Evolutionary conservation across 2,797 vertebrate genomes (phyloP), one percentile per base, ranked within the genome.

Genomic region (Brotula barbata): DNA sequence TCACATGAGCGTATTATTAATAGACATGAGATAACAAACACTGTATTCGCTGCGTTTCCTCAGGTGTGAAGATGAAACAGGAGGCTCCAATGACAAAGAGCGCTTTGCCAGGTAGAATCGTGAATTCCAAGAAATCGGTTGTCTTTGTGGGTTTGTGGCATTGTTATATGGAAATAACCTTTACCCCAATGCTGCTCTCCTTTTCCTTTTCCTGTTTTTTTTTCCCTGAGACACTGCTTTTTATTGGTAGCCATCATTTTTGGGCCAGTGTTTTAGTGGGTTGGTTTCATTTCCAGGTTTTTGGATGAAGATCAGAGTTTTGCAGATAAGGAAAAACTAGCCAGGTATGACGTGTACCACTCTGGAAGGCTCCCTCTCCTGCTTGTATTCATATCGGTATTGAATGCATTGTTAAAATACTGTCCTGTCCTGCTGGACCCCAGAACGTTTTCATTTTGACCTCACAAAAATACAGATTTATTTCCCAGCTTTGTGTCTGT

Each of bases 61-160:
- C 73, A 99, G 97, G 49, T 96, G 95, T 66, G 97, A 98, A 0
- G 97, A 98, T 13, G 97, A 99, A 40, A 85, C 90, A 0, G 89
- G 88, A 64, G 92, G 92, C 4, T 93, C 90, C 1, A 87, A 88
- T 71, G 97, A 99, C 49, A 98, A 98, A 64, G 97, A 99, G 69
- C 92, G 96, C 7, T 99, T 98, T 89, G 97, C 96, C 78, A 97
- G 97, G 97, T 99, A 94, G 83, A 88, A 43, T 14, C 80, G 83
- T 89, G 82, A 86, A 73, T 19, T 15, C 13, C 25, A 4, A 42
- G 21, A 55, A 31, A 14, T 39, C 31, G 31, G 5, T 6, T 10
- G 31, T 33, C 6, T 10, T 6, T 33, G 31, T 34, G 34, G 52
- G 11, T 47, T 28, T 16, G 16, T 33, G 5, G 57, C 31, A 41